Base-by-base conservation (phyloP, 2,113 vertebrate genomes). In the Spermophilus dauricus region DNA sequence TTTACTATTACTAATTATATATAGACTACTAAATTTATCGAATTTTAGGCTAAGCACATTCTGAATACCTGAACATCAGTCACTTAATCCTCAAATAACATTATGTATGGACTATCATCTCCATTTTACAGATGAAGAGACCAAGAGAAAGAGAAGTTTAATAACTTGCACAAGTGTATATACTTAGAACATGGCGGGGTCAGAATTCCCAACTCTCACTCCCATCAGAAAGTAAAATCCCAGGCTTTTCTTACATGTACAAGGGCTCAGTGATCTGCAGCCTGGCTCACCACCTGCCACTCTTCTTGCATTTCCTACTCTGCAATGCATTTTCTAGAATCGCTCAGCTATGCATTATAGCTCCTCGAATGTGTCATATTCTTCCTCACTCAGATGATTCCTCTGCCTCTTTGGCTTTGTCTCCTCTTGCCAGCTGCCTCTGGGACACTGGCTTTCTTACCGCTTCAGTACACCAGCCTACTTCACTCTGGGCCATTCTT, bases 401-500 rank as follows among this genome's bases (percentile, higher is more conserved):
- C 30, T 65, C 56, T 56, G 28, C 65, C 28, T 56, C 61, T 75
- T 45, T 56, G 12, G 6, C 20, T 63, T 73, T 3, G 1, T 8
- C 20, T 16, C 28, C 4, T 48, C 45, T 39, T 37, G 17, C 53
- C 42, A 48, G 11, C 37, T 67, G 32, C 37, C 11, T 75, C 11
- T 5, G 20, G 89, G 20, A 28, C 45, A 4, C 0, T 72, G 72
- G 17, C 42, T 22, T 63, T 10, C 75, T 42, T 75, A 10, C 4
- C 1, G 1, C 16, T 45, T 67, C 48, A 2, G 2, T 7, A 12
- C 24, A 16, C 10, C n/a, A n/a, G 16, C 45, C 22, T 16, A 3
- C 17, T 56, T n/a, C 16, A 16, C n/a, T 28, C 5, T 22, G 13
- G 45, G 37, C 22, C 34, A 42, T 85, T 73, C 39, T 58, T 28